phyloP scores from a whole-genome alignment of 2,113 vertebrate genomes.

The Accipiter cooperii region DNA sequence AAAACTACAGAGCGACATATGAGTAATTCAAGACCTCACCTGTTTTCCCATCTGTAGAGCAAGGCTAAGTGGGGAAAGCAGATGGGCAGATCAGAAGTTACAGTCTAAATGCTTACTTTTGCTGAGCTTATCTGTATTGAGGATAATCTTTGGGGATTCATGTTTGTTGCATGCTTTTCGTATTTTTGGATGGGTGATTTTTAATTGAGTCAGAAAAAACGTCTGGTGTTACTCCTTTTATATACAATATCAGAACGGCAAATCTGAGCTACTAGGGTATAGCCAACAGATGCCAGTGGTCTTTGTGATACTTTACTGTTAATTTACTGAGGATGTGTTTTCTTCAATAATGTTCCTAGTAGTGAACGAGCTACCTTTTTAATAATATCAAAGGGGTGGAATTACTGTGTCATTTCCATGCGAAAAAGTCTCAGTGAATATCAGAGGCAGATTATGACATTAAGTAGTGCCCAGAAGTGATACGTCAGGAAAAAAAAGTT shows the following conservation, averaged over 20 bases:
- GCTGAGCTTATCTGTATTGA: background rate
- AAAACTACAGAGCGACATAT: constrained; percentile 35
- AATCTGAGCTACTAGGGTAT: background rate
- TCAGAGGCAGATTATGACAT: background rate
- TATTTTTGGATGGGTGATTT: background rate
- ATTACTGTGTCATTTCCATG: background rate
- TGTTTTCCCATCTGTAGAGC: constrained; percentile 45
- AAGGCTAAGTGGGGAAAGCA: constrained; percentile 36
- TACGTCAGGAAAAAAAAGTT: background rate
- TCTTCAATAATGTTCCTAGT: background rate
- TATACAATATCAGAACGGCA: background rate
- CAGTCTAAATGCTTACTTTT: background rate
- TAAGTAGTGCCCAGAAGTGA: background rate
- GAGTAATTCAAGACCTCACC: constrained; percentile 62
- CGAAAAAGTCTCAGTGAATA: background rate
- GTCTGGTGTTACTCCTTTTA: background rate
- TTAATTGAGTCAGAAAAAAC: background rate
- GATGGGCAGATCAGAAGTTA: constrained; percentile 30
- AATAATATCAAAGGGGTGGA: background rate
- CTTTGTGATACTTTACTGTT: background rate
- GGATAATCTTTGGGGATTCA: background rate
- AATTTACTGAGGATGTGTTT: background rate
- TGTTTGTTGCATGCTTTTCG: background rate
- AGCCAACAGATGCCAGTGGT: background rate
- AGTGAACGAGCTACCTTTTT: background rate